Evolutionary conservation across 2,888 invertebrate genomes (phyloP).

Genomic region (Xylophagus ater): DNA sequence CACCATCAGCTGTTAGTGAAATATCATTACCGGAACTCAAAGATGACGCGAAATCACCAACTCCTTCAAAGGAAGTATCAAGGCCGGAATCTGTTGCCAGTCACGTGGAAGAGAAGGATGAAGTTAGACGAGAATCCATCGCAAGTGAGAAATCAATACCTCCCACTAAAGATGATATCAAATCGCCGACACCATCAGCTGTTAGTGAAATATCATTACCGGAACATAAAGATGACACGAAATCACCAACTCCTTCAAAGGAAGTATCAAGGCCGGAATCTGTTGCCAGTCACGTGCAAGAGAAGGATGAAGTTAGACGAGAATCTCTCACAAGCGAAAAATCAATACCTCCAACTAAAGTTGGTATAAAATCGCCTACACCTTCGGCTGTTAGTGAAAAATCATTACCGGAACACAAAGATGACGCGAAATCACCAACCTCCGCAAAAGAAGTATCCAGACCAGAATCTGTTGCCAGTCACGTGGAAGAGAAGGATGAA

Average conservation of each 20-base stretch:
- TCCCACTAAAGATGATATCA: too few species aligned
- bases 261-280: constrained; percentile 27
- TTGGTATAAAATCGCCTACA: constrained; percentile 3
- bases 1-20: constrained; percentile 1
- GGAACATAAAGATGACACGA: constrained; percentile 6
- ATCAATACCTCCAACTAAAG: too few species aligned
- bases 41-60: neutral
- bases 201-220: too few species aligned
- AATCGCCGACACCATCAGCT: too few species aligned
- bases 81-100: constrained; percentile 23
- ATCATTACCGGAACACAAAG: constrained; percentile 13
- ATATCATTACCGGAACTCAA: constrained; percentile 11
- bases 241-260: constrained; percentile 1
- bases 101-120: constrained; percentile 18
- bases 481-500: constrained; percentile 6
- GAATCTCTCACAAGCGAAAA: too few species aligned
- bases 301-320: constrained; percentile 14
- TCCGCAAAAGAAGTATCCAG: constrained; percentile 5
- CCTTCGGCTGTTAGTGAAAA: constrained; percentile 7
- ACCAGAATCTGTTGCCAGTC: constrained; percentile 15
- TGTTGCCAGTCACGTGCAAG: constrained; percentile 11
- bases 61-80: constrained; percentile 8
- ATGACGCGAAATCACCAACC: constrained; percentile 5
- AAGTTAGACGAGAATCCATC: too few species aligned
- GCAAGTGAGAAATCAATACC: constrained; percentile 1